Conservation (phyloP, 2,113 vertebrate genomes). For the Gavialis gangeticus region DNA sequence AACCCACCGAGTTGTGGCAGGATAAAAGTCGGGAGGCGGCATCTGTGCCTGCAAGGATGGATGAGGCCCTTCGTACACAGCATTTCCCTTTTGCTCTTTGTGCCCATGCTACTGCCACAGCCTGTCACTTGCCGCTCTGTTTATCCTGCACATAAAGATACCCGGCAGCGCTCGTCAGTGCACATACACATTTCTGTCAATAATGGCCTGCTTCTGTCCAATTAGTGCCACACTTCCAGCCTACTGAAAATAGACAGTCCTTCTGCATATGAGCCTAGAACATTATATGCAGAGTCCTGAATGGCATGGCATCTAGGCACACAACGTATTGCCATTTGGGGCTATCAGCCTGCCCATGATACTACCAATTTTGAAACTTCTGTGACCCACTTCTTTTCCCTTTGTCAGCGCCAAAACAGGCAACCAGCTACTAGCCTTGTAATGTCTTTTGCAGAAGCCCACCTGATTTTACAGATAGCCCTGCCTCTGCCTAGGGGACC, state of each 20-base stretch:
- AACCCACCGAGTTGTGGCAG: accelerated
- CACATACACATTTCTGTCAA: accelerated
- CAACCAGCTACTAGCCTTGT: background rate
- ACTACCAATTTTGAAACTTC: constrained; percentile 67
- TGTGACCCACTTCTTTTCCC: constrained; percentile 68
- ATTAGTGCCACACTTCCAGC: background rate
- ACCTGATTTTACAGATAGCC: background rate
- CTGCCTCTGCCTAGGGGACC: too few species aligned
- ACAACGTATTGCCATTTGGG: background rate
- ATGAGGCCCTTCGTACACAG: background rate
- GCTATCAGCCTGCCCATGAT: constrained; percentile 48
- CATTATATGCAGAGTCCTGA: background rate
- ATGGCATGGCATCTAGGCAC: background rate
- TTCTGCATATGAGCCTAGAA: accelerated
- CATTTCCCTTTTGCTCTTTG: accelerated
- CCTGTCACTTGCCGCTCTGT: background rate
- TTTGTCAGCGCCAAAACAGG: background rate
- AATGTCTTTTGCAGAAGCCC: background rate
- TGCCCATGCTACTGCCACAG: background rate
- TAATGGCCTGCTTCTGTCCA: background rate
- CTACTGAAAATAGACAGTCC: accelerated
- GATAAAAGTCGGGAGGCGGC: background rate
- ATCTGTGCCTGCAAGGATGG: background rate
- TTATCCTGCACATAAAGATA: background rate
- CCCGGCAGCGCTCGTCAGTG: background rate